Base-by-base conservation (phyloP, 2,888 invertebrate species). In the Tupiocoris notatus region DNA sequence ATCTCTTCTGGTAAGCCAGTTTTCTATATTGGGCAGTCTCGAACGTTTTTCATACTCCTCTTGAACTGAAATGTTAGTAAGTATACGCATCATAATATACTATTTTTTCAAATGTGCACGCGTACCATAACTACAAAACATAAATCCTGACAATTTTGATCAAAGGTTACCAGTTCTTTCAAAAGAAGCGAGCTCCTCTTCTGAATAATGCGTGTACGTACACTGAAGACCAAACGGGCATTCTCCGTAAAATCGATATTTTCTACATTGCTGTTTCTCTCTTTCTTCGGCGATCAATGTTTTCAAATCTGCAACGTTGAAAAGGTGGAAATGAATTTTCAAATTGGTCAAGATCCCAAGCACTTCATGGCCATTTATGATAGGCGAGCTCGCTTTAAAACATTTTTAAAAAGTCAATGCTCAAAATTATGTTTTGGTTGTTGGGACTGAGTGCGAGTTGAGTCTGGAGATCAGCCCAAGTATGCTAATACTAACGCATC, bases 161-260 rank as follows among this genome's bases (percentile, higher is more conserved):
- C 84, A 22, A 89, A 83, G 81, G 86, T 79, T 84, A 88, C 88
- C 86, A 81, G 86, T 83, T 77, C 83, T 83, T 78, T 86, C 84
- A 22, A 89, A 83, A 81, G 86, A 84, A 82, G 87, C 85, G 17
- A 92, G 82, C 83, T 90, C 86, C 64, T 87, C 86, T n/a, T 84
- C 85, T 0, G 87, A 86, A 75, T 90, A 90, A 83, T 92, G 92
- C 0, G 90, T 89, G 82, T 87, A 91, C 81, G 88, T 88, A 81
- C 92, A 92, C 71, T 87, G 86, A 1, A 85, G 85, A 17, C 89
- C 90, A 84, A 89, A 92, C 16, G 86, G 85, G 81, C 92, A 92
- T 39, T 87, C 85, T 7, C 90, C 90, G 66, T 82, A 82, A 24
- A 84, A 86, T 6, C 85, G 82, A 82, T 87, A 90, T 79, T 88